Percentiles rank a stretch among this genome's conserved stretches.
phyloP scores from a whole-genome alignment of 2,113 vertebrate genomes.

The Polypterus bichir region DNA sequence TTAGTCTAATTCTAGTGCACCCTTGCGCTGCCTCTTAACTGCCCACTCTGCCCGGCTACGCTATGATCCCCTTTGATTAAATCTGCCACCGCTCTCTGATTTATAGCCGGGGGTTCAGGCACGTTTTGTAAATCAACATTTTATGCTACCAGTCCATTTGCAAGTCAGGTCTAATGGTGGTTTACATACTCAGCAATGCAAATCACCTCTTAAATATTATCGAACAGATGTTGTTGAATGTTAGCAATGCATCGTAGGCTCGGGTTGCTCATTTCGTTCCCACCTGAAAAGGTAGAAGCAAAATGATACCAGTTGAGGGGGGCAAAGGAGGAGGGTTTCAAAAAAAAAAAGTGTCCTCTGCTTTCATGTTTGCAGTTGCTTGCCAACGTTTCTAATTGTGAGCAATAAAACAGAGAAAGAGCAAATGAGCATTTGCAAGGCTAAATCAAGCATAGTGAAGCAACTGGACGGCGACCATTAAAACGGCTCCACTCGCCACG shows the following conservation, averaged over 20 bases:
- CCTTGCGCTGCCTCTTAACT: slow-evolving; percentile 1
- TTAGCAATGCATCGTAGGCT: neutral
- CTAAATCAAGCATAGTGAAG: neutral
- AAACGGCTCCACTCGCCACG: neutral
- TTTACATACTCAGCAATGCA: neutral
- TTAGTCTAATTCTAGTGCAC: slow-evolving; percentile 1
- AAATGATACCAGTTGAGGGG: too few relatives aligned
- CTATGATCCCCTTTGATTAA: slow-evolving; percentile 1
- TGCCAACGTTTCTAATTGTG: too few relatives aligned
- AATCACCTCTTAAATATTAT: neutral
- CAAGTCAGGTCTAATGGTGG: neutral
- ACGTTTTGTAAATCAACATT: slow-evolving; percentile 4
- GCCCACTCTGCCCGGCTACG: neutral
- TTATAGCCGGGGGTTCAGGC: neutral
- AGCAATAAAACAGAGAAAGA: too few relatives aligned
- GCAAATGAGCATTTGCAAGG: neutral
- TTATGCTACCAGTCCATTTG: neutral
- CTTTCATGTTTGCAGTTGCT: too few relatives aligned
- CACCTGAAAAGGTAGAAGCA: too few relatives aligned
- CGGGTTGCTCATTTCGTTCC: too few relatives aligned
- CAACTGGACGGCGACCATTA: neutral
- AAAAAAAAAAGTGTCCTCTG: too few relatives aligned
- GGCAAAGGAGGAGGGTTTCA: too few relatives aligned
- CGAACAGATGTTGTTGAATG: neutral
- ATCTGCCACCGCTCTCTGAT: slow-evolving; percentile 3